A percentile compares a stretch with the other conserved stretches of the same genome.
Conservation (phyloP, 2,888 invertebrate species). For the Parascotia fuliginaria region DNA sequence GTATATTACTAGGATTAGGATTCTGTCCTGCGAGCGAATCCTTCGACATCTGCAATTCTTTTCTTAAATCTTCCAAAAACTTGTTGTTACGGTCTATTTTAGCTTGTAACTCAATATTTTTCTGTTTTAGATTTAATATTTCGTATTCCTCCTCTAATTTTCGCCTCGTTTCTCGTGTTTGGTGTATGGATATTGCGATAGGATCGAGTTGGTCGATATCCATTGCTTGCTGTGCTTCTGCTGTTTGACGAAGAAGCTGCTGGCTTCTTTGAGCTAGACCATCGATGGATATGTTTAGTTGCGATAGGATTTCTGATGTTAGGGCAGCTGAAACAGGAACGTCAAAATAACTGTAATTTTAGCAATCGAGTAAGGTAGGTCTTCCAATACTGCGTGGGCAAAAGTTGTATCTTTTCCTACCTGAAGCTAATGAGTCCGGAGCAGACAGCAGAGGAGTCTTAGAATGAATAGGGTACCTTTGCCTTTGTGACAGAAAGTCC, state of each 20-base stretch:
- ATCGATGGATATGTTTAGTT: conserved; percentile 65
- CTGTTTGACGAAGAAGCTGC: conserved; percentile 55
- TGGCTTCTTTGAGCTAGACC: conserved; percentile 68
- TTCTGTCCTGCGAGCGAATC: conserved; percentile 53
- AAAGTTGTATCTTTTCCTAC: no score
- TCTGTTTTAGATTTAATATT: conserved; percentile 68
- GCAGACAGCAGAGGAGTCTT: no score
- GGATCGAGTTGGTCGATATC: conserved; percentile 62
- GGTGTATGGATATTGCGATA: conserved; percentile 59
- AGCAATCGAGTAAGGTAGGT: no score
- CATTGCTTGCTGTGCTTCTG: conserved; percentile 48
- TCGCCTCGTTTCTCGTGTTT: conserved; percentile 55
- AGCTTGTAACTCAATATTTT: conserved; percentile 62
- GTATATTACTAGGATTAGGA: conserved; percentile 69
- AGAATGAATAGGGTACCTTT: no score
- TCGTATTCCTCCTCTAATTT: conserved; percentile 69
- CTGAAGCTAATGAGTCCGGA: no score
- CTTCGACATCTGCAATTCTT: conserved; percentile 64
- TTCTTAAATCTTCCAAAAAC: conserved; percentile 59
- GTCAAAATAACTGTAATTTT: no score
- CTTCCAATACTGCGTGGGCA: no score
- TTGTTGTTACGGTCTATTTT: conserved; percentile 70
- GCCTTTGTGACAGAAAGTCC: no score
- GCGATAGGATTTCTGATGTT: conserved; percentile 61
- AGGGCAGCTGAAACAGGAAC: conserved; percentile 53